These are phyloP conservation scores for Trochalopteron elliotii DNA, from an alignment of 2,113 vertebrate genomes.

Conservation along the genomic window DNA sequence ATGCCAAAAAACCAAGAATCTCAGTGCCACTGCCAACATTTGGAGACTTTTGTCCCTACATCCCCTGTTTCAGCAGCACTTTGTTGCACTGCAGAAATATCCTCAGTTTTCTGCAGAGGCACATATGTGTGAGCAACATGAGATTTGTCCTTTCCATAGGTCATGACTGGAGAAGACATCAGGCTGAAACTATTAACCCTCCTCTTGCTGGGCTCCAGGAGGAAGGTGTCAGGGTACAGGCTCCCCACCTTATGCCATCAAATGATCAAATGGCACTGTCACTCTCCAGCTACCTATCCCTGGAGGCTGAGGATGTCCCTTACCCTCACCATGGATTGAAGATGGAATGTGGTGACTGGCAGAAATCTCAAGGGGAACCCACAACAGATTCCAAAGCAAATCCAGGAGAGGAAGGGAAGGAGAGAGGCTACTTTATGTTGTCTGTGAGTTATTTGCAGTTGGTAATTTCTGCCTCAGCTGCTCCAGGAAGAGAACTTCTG, in stretches of 20 bases:
- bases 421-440: neutral
- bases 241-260: neutral
- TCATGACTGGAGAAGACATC: neutral
- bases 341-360: neutral
- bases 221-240: too few relatives aligned
- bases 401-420: neutral
- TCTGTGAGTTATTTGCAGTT: neutral
- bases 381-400: neutral
- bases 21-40: neutral
- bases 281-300: neutral
- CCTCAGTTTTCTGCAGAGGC: neutral
- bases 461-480: neutral
- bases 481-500: neutral
- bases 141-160: neutral
- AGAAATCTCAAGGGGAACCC: neutral
- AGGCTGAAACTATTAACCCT: too few relatives aligned
- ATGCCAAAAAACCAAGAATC: neutral
- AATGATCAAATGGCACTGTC: neutral
- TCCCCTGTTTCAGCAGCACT: neutral
- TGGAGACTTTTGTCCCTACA: neutral
- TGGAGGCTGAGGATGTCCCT: neutral
- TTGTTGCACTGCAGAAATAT: neutral
- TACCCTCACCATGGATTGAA: neutral
- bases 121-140: neutral
- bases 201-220: too few relatives aligned